phyloP scores from a whole-genome alignment of 1,140 invertebrate species.

The Papilio aristodemus region DNA sequence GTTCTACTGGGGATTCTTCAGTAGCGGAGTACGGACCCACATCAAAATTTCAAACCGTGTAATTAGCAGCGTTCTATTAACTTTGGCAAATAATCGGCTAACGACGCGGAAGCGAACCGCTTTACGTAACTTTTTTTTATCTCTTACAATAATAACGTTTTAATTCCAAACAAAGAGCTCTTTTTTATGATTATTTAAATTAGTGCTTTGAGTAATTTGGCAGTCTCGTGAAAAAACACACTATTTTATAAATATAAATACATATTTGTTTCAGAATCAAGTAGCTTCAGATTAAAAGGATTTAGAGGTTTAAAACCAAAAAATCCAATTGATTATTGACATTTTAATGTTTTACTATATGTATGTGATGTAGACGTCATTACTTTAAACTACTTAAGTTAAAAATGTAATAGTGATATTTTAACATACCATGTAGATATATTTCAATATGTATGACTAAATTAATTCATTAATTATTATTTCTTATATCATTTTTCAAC shows the following conservation, averaged over 20 bases:
- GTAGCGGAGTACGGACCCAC: conserved; percentile 22
- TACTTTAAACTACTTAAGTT: no score
- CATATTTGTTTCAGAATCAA: no score
- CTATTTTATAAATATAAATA: no score
- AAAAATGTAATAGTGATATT: no score
- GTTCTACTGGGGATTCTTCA: conserved; percentile 29
- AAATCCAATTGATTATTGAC: no score
- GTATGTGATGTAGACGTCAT: no score
- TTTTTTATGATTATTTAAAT: conserved; percentile 17
- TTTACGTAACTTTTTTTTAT: conserved; percentile 29
- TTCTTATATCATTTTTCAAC: background rate
- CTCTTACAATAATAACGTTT: conserved; percentile 12
- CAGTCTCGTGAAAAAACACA: no score
- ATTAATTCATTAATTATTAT: background rate
- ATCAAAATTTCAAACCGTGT: conserved; percentile 33
- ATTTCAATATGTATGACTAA: no score
- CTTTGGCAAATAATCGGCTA: conserved; percentile 24
- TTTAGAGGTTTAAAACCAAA: no score
- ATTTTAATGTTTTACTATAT: no score
- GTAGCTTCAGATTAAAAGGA: no score
- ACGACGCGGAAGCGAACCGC: conserved; percentile 21
- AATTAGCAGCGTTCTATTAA: conserved; percentile 34
- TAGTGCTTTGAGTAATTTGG: background rate
- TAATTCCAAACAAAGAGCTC: background rate
- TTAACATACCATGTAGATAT: no score